Evolutionary conservation across 1,140 invertebrate species (phyloP), one percentile per base, ranked within the genome.

Genomic region (Drosophila watanabei): DNA sequence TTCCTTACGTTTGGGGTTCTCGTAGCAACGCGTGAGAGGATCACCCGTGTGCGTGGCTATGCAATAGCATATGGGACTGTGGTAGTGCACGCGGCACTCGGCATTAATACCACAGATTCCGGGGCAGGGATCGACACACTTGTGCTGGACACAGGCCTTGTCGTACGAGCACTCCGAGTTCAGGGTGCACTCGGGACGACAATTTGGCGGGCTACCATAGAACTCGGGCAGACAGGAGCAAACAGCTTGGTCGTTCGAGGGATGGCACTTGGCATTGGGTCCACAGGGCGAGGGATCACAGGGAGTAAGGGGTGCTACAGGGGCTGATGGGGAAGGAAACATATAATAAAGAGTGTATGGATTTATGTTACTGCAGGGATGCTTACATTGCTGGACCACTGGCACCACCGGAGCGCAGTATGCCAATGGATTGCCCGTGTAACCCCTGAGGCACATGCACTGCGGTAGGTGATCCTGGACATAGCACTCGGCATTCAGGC

Each of bases 111-210:
- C 96, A 82, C 97, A 97, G 20, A 95, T 94, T 58, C 96, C 96
- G 14, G 95, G 95, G 82, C 96, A 97, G n/a, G 97, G 97, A 92
- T 97, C 95, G 20, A 93, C 93, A 82, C 97, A 97, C 91, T 95
- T 96, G 76, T 95, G 94, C 80, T 95, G 94, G 18, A 96, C 94
- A 78, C 96, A 97, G 45, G 96, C 95, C 78, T 94, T 95, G 77
- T 93, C 93, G 0, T 95, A 94, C 94, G 92, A 11, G 93, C 97
- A 98, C 80, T 98, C 97, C 20, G 96, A 95, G 93, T 96, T 97
- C 8, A 96, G 86, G 2, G 95, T 94, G 90, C 97, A 97, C 89
- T 98, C 96, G 58, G 97, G 96, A 85, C 96, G 94, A 92, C 97
- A 98, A 62, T 95, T 95, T 65, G 96, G 96, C 32, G 96, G 95